Evolutionary conservation across 2,797 vertebrate species (phyloP).

Genomic region (Luscinia luscinia): DNA sequence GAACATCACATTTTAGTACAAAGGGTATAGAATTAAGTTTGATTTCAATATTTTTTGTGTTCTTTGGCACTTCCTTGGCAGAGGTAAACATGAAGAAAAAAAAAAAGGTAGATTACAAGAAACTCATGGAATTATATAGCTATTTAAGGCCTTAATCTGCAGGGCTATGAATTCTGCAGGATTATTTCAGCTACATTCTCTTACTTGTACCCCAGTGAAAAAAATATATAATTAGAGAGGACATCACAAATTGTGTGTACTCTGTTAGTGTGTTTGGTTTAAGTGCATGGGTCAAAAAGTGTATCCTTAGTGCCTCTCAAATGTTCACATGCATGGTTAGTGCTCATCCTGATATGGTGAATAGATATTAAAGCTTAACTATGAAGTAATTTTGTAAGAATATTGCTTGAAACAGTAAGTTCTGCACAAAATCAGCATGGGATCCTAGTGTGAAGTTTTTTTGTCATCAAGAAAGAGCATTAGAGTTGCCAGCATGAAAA

Average conservation of each 20-base stretch:
- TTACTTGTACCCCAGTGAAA: background rate
- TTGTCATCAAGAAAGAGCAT: background rate
- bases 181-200: background rate
- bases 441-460: background rate
- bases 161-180: background rate
- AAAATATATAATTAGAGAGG: background rate
- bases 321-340: rapidly evolving
- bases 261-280: background rate
- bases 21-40: background rate
- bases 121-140: background rate
- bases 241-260: background rate
- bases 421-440: background rate
- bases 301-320: background rate
- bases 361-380: background rate
- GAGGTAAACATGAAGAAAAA: background rate
- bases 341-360: background rate
- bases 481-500: background rate
- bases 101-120: background rate
- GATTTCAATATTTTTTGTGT: background rate
- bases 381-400: rapidly evolving
- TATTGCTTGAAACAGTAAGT: background rate
- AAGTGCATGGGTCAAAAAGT: rapidly evolving
- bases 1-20: background rate
- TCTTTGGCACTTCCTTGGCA: background rate
- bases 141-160: background rate